These are phyloP conservation scores for Megamerina dolium DNA, from an alignment of 2,888 invertebrate genomes.

Conservation along the genomic window DNA sequence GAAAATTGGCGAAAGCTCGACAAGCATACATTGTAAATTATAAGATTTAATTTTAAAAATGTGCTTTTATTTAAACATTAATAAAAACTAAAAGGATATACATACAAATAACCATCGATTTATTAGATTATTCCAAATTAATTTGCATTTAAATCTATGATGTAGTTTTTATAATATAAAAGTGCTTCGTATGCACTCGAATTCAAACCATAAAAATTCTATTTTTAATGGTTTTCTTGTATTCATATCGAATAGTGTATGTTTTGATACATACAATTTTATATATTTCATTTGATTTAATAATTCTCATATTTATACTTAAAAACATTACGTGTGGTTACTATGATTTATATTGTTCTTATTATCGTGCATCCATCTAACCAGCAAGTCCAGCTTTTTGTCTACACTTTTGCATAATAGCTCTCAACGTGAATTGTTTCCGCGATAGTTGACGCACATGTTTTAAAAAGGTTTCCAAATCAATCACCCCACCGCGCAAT, in stretches of 20 bases:
- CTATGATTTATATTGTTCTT: no score
- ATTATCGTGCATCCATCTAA: constrained; percentile 51
- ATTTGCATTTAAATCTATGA: no score
- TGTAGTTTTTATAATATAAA: no score
- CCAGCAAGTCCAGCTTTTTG: constrained; percentile 84
- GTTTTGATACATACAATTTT: background rate
- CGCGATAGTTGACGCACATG: constrained; percentile 92
- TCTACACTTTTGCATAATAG: constrained; percentile 94
- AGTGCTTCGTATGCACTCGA: no score
- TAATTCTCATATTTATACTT: background rate
- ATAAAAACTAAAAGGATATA: no score
- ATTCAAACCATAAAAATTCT: background rate
- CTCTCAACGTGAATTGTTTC: constrained; percentile 91
- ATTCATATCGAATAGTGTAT: background rate
- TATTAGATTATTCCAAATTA: no score
- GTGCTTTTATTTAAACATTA: no score
- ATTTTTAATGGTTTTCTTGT: background rate
- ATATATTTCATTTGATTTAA: background rate
- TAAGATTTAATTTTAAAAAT: no score
- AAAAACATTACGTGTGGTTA: background rate
- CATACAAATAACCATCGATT: no score
- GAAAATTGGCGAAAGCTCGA: no score
- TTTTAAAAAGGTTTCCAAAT: constrained; percentile 92
- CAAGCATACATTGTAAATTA: no score
- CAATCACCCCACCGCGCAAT: constrained; percentile 83